These are phyloP conservation scores for Drosophila mercatorum DNA, from an alignment of 2,888 invertebrate genomes.

Conservation along the genomic window DNA sequence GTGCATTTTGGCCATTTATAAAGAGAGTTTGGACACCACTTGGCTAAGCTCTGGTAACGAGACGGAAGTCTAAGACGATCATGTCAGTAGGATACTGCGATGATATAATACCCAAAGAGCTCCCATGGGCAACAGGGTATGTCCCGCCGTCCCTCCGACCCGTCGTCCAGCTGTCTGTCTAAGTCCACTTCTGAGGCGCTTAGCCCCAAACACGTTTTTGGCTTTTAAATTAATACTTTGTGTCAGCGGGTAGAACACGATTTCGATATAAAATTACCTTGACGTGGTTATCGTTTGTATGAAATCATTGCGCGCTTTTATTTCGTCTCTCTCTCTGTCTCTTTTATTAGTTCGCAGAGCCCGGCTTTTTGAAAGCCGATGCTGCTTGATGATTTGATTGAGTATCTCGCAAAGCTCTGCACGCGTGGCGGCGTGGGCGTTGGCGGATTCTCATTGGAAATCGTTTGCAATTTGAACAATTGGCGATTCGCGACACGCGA, in stretches of 20 bases:
- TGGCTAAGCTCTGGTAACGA: conserved; percentile 34
- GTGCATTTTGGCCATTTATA: conserved; percentile 55
- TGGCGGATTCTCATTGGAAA: conserved; percentile 16
- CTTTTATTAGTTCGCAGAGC: conserved; percentile 58
- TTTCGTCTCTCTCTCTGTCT: conserved; percentile 44
- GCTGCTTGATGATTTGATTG: conserved; percentile 47
- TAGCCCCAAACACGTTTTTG: conserved; percentile 75
- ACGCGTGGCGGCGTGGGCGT: conserved; percentile 48
- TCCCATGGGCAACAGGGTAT: conserved; percentile 36
- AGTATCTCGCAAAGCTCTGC: conserved; percentile 30
- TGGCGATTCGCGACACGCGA: conserved; percentile 52
- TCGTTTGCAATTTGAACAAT: conserved; percentile 31
- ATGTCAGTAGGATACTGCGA: conserved; percentile 44
- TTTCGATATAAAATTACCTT: conserved; percentile 78
- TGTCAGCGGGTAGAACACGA: conserved; percentile 73
- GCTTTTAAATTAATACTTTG: conserved; percentile 76
- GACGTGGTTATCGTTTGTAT: conserved; percentile 70
- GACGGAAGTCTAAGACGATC: conserved; percentile 66
- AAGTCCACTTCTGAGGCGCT: conserved; percentile 64
- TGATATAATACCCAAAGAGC: conserved; percentile 60
- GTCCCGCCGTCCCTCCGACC: conserved; percentile 11
- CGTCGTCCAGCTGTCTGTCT: neutral
- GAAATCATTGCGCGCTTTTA: conserved; percentile 66
- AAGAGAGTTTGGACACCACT: conserved; percentile 28
- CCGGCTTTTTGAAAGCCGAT: conserved; percentile 28